These are phyloP conservation scores for Heliothis subflexa DNA, from an alignment of 1,140 invertebrate species.

Conservation along the genomic window DNA sequence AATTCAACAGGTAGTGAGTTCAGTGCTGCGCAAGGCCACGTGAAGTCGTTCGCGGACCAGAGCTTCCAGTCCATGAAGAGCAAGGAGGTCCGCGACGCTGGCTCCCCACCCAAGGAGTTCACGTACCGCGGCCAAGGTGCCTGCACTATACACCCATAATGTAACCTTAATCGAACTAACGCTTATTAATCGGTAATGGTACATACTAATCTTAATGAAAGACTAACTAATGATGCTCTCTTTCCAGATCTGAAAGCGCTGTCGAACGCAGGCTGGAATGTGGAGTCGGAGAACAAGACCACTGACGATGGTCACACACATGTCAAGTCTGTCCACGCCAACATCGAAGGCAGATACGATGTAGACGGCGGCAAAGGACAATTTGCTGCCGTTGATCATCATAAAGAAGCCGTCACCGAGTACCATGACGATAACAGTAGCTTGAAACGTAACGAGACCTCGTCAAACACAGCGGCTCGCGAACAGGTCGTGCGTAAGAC, in stretches of 20 bases:
- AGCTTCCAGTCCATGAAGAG: conserved; percentile 91
- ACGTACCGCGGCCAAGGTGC: conserved; percentile 84
- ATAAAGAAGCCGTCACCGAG: conserved; percentile 86
- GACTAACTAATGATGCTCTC: conserved; percentile 31
- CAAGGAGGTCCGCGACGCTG: conserved; percentile 92
- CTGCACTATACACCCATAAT: conserved; percentile 57
- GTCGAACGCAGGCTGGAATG: conserved; percentile 83
- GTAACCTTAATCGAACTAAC: conserved; percentile 79
- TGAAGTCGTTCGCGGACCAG: conserved; percentile 90
- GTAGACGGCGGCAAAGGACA: conserved; percentile 87
- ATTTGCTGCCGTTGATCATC: conserved; percentile 87
- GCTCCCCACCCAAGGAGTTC: conserved; percentile 90
- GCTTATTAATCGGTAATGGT: conserved; percentile 79
- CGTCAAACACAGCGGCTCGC: conserved; percentile 87
- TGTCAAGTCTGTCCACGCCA: conserved; percentile 75
- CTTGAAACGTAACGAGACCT: conserved; percentile 86
- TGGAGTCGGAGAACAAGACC: conserved; percentile 79
- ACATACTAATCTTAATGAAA: neutral
- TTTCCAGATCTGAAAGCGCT: conserved; percentile 83
- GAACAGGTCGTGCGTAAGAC: conserved; percentile 88
- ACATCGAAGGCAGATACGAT: conserved; percentile 86
- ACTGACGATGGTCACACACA: conserved; percentile 82
- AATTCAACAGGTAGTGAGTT: conserved; percentile 80
- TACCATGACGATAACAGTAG: conserved; percentile 89
- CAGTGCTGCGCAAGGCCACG: conserved; percentile 86